Evolutionary conservation across 2,797 vertebrate genomes (phyloP).

Genomic region (Eupleurogrammus muticus): DNA sequence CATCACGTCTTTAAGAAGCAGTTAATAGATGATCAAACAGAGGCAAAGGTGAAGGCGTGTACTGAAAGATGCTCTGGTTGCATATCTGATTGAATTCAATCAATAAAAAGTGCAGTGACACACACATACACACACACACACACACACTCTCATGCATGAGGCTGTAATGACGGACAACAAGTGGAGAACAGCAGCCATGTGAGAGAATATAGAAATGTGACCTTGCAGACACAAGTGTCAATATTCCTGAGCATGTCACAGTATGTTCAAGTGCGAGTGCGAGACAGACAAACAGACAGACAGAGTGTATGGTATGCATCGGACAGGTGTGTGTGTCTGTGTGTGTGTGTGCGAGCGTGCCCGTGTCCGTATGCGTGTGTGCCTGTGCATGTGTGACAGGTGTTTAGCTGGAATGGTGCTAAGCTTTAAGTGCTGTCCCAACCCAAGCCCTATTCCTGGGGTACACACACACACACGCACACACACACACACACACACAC

Average conservation of each 20-base stretch:
- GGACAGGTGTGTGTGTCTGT: conserved; percentile 45
- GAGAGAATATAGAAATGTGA: conserved; percentile 68
- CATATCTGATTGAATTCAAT: conserved; percentile 5
- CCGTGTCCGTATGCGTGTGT: conserved; percentile 24
- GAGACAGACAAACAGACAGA: conserved; percentile 57
- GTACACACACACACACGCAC: conserved; percentile 38
- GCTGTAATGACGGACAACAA: conserved; percentile 45
- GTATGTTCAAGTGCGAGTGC: conserved; percentile 85
- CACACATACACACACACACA: not conserved
- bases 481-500: conserved; percentile 31
- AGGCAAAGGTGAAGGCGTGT: not conserved
- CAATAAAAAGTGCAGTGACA: not conserved
- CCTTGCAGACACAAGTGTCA: conserved; percentile 83
- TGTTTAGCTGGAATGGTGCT: conserved; percentile 81
- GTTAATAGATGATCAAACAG: conserved; percentile 1
- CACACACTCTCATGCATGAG: not conserved
- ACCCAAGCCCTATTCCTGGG: conserved; percentile 78
- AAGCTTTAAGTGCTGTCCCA: conserved; percentile 81
- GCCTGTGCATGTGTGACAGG: conserved; percentile 71
- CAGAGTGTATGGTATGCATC: conserved; percentile 48
- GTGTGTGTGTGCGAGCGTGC: conserved; percentile 32
- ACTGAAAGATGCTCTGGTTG: not conserved
- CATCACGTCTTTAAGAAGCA: not conserved
- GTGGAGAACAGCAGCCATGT: conserved; percentile 25
- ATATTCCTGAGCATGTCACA: conserved; percentile 93